Conservation (phyloP, 2,888 invertebrate genomes). For the Coecobrya sp. region DNA sequence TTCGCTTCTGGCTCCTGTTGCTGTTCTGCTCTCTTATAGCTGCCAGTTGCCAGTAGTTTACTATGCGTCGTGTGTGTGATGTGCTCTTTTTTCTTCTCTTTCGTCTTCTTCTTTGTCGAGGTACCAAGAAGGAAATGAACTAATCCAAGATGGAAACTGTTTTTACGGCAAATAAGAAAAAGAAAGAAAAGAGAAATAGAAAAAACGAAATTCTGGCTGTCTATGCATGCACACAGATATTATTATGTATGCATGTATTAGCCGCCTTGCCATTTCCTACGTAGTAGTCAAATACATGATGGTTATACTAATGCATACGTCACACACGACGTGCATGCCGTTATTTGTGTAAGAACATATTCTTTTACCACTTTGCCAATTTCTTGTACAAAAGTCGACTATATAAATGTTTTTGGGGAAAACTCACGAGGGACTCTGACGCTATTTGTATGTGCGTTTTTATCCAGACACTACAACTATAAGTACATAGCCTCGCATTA, state of each 20-base stretch:
- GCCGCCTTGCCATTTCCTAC: not conserved
- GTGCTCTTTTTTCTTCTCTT: not conserved
- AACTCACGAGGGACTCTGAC: slow-evolving; percentile 73
- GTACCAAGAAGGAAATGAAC: slow-evolving; percentile 71
- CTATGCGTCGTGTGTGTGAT: slow-evolving; percentile 36
- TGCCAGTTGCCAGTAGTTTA: not conserved
- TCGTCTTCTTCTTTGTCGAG: slow-evolving; percentile 20
- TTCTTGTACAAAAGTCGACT: slow-evolving; percentile 59
- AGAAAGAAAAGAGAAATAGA: slow-evolving; percentile 41
- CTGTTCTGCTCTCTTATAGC: slow-evolving; percentile 24
- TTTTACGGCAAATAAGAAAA: slow-evolving; percentile 79
- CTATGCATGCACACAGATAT: not conserved
- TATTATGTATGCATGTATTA: not conserved
- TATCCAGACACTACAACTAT: not conserved
- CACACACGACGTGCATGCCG: not conserved
- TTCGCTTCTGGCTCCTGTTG: slow-evolving; percentile 72
- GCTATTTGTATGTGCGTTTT: slow-evolving; percentile 55
- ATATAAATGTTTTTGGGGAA: slow-evolving; percentile 71
- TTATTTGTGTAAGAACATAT: slow-evolving; percentile 44
- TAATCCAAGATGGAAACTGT: slow-evolving; percentile 77
- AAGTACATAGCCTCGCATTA: slow-evolving; percentile 26
- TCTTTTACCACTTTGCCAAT: slow-evolving; percentile 54
- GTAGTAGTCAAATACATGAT: not conserved
- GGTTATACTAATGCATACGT: not conserved
- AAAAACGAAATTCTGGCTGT: slow-evolving; percentile 45